Evolutionary conservation across 2,888 invertebrate species (phyloP).

Genomic region (Scaptomyza polygonia): DNA sequence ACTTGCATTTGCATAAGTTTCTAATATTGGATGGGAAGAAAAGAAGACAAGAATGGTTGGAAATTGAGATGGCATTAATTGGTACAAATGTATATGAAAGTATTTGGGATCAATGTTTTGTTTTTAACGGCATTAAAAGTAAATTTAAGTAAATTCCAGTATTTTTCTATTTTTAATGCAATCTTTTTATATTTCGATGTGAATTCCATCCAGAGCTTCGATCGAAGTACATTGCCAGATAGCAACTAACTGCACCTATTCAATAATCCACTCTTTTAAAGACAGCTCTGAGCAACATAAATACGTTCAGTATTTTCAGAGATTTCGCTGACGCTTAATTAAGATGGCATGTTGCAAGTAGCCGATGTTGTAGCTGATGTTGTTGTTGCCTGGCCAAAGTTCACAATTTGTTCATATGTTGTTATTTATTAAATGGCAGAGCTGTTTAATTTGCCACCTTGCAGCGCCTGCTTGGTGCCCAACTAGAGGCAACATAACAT

Average conservation of each 20-base stretch:
- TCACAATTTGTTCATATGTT: slow-evolving; percentile 73
- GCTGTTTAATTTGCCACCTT: slow-evolving; percentile 45
- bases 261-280: slow-evolving; percentile 15
- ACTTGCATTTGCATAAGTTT: slow-evolving; percentile 23
- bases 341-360: slow-evolving; percentile 48
- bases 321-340: slow-evolving; percentile 57
- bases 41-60: neutral
- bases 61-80: neutral
- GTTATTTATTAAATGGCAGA: slow-evolving; percentile 72
- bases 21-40: neutral
- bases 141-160: too few species aligned
- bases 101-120: too few species aligned
- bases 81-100: too few species aligned
- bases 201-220: neutral
- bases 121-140: too few species aligned
- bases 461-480: slow-evolving; percentile 46
- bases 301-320: too few species aligned
- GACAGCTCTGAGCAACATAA: too few species aligned
- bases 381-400: slow-evolving; percentile 59
- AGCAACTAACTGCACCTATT: slow-evolving; percentile 2
- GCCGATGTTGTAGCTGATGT: slow-evolving; percentile 11
- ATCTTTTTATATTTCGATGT: too few species aligned
- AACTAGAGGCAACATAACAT: slow-evolving; percentile 43
- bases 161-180: too few species aligned
- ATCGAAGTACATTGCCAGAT: too few species aligned